Conservation (phyloP, 2,888 invertebrate species). For the Campopleginae sp. region DNA sequence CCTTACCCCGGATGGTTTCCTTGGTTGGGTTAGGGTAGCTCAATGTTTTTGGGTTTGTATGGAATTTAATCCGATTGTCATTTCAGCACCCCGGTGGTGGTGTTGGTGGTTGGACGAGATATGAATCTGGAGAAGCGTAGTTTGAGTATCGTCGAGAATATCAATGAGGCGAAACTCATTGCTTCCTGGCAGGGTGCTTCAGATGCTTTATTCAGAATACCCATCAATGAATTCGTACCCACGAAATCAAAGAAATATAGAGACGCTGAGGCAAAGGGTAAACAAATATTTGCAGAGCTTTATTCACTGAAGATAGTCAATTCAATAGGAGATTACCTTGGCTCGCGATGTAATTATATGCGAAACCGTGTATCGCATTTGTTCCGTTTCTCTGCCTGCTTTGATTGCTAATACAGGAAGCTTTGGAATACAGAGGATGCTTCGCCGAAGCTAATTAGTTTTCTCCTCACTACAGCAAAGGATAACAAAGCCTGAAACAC, state of each 20-base stretch:
- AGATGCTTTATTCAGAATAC: neutral
- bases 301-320: conserved; percentile 30
- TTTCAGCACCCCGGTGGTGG: conserved; percentile 23
- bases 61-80: conserved; percentile 62
- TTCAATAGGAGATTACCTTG: conserved; percentile 32
- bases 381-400: conserved; percentile 19
- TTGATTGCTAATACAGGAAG: conserved; percentile 57
- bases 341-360: conserved; percentile 38
- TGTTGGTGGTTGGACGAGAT: conserved; percentile 41
- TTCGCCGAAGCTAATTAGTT: conserved; percentile 55
- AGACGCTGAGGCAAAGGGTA: neutral
- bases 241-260: neutral
- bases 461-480: conserved; percentile 13
- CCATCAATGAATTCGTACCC: conserved; percentile 12
- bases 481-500: neutral
- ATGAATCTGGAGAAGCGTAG: conserved; percentile 51
- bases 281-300: conserved; percentile 16
- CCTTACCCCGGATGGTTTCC: conserved; percentile 38
- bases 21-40: conserved; percentile 9
- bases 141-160: conserved; percentile 54
- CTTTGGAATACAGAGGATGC: conserved; percentile 31
- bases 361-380: conserved; percentile 28
- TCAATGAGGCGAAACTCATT: conserved; percentile 50
- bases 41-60: conserved; percentile 40
- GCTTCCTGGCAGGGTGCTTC: neutral